These are phyloP conservation scores for Adineta ricciae DNA, from an alignment of 2,888 invertebrate genomes.

Conservation along the genomic window DNA sequence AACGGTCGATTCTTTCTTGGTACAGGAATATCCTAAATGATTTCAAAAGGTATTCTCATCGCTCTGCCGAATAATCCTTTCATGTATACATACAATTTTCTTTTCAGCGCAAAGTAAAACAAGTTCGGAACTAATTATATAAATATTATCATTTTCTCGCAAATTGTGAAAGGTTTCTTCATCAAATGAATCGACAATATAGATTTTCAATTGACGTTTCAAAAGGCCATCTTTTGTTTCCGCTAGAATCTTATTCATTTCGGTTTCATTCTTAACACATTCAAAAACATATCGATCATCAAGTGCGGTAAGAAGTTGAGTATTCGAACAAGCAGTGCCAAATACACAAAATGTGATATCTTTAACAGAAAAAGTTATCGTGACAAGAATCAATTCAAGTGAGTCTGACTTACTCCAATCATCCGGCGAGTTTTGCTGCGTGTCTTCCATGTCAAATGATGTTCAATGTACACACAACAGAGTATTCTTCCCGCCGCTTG, in stretches of 20 bases:
- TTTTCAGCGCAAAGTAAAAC: background rate
- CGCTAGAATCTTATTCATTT: background rate
- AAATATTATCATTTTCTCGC: background rate
- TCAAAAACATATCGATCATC: background rate
- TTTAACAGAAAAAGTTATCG: background rate
- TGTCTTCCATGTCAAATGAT: too few species aligned
- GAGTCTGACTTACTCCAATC: too few species aligned
- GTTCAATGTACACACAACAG: too few species aligned
- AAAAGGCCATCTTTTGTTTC: background rate
- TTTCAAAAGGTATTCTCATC: too few species aligned
- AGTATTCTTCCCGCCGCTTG: too few species aligned
- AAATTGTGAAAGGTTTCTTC: background rate
- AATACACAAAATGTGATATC: background rate
- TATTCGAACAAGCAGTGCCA: background rate
- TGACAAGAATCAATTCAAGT: too few species aligned
- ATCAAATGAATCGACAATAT: background rate
- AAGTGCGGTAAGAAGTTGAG: background rate
- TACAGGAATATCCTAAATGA: background rate
- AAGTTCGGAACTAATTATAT: conserved; percentile 6
- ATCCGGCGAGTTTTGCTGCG: too few species aligned
- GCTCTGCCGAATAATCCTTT: too few species aligned
- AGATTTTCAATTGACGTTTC: background rate
- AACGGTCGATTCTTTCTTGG: background rate
- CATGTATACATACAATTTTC: background rate
- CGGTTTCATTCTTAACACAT: background rate